Conservation (phyloP, 92 coral and sea anemone species). For the Epizoanthus stellaris region DNA sequence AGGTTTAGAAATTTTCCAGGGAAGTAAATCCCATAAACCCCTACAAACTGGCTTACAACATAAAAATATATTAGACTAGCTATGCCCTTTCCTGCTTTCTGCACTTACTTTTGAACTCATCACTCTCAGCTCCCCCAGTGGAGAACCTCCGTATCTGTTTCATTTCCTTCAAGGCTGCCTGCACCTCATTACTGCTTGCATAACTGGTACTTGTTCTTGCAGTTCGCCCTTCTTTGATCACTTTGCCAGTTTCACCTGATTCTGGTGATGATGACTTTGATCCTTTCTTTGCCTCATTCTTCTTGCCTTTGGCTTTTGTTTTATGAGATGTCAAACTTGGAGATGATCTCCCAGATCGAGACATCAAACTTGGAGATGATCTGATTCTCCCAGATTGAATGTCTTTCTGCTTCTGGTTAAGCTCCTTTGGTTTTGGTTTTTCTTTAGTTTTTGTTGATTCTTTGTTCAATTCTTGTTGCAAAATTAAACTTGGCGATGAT, state of each 20-base stretch:
- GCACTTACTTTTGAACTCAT: constrained; percentile 18
- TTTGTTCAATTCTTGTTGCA: background rate
- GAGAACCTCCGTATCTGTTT: background rate
- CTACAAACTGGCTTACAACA: background rate
- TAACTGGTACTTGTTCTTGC: background rate
- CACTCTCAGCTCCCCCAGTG: background rate
- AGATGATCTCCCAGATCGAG: background rate
- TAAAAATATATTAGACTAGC: background rate
- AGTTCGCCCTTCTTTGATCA: background rate
- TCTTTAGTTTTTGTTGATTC: background rate
- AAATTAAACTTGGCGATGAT: background rate
- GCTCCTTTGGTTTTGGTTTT: background rate
- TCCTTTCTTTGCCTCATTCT: background rate
- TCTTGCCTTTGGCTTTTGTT: constrained; percentile 8
- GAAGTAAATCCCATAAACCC: background rate
- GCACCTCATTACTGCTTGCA: background rate
- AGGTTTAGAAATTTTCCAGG: no score
- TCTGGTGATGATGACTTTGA: constrained; percentile 12
- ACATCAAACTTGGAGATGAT: no score
- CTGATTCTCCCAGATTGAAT: background rate
- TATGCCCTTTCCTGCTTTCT: no score
- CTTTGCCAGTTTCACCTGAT: background rate
- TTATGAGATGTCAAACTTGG: constrained; percentile 2
- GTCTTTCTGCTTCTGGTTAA: background rate
- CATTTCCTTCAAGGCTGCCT: background rate